Conservation (phyloP, 2,113 vertebrate species). For the Corythornis cristatus region DNA sequence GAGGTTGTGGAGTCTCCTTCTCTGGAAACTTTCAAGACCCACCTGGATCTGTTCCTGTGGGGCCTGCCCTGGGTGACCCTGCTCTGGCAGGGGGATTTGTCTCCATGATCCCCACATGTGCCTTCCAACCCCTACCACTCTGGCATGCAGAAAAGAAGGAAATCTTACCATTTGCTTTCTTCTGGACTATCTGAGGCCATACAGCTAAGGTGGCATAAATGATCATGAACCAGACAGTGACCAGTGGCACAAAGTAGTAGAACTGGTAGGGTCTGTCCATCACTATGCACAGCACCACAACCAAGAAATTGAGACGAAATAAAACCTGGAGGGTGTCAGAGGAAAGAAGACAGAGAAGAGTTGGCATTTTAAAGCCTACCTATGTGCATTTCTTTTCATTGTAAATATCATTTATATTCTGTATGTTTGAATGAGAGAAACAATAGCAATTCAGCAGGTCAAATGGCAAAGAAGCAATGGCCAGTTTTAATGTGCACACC, state of each 20-base stretch:
- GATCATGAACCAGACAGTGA: constrained; percentile 95
- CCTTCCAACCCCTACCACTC: too few relatives aligned
- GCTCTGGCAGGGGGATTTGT: too few relatives aligned
- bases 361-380: background rate
- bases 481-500: background rate
- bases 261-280: constrained; percentile 98
- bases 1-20: too few relatives aligned
- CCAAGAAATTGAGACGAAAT: constrained; percentile 97
- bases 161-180: constrained; percentile 88
- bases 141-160: background rate
- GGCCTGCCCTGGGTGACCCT: too few relatives aligned
- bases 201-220: constrained; percentile 90
- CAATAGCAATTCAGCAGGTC: background rate
- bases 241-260: constrained; percentile 98
- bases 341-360: background rate
- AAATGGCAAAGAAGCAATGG: background rate
- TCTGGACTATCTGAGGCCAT: constrained; percentile 96
- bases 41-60: too few relatives aligned
- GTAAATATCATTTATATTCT: background rate
- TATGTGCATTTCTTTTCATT: background rate
- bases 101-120: too few relatives aligned
- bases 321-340: constrained; percentile 81
- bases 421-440: background rate
- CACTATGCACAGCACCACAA: constrained; percentile 93
- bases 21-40: too few relatives aligned